Evolutionary conservation across 2,797 vertebrate species (phyloP), one percentile per base, ranked within the genome.

Genomic region (Danio albolineatus): DNA sequence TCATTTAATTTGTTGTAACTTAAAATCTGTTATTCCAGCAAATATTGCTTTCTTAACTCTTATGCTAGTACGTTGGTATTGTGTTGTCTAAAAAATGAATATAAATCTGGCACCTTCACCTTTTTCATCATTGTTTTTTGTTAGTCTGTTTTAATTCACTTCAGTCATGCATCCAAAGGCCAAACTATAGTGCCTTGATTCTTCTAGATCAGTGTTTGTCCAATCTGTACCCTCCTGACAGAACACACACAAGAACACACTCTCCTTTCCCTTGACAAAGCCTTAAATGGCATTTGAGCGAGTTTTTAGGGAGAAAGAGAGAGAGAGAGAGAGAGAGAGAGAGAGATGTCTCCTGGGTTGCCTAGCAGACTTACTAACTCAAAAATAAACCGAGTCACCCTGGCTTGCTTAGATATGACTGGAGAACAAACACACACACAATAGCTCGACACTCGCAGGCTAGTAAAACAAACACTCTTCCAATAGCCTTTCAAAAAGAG

Each of bases 261-360:
- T 67, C 84, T 79, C 80, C 82, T 28, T 70, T 67, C 84, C 77
- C 82, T 87, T 85, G 44, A 57, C 74, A 41, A 81, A 88, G 87
- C 91, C 90, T 92, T 93, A 93, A 88, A 94, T 90, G 91, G 92
- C 85, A 80, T 82, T 89, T 51, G 76, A 76, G 53, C n/a, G 0
- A 54, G 73, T 64, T 75, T 76, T 61, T 60, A 89, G 79, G 5
- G 16, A 60, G 85, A 81, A 83, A 53, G 85, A 57, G 78, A 81
- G 83, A 46, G 17, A 28, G 36, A 28, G 28, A 28, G 28, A 28
- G 28, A 28, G 28, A 28, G 28, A 28, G 28, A 28, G 28, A 28
- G 28, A 28, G 28, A 28, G 28, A 14, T 73, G 85, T 87, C 88
- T 82, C 78, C 69, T 69, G 85, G 87, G 89, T 91, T 92, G 91